These are phyloP conservation scores for Trididemnum clinides DNA, from an alignment of 23 tunicate genomes.

Conservation along the genomic window DNA sequence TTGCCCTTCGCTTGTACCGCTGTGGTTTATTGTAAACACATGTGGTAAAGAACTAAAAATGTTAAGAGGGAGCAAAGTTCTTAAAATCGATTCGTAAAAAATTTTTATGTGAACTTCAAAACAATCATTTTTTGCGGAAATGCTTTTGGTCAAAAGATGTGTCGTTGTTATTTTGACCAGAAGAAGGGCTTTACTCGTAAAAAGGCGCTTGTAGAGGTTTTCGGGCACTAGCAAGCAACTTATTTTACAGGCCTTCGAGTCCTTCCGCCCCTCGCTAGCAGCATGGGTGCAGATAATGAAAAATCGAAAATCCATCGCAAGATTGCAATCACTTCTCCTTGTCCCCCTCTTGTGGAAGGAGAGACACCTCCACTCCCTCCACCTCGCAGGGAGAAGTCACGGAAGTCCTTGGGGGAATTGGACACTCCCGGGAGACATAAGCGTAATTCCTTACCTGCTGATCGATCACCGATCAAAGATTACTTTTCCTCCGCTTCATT, in stretches of 20 bases:
- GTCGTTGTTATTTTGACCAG: too few species aligned
- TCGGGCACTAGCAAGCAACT: neutral
- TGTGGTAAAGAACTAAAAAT: too few species aligned
- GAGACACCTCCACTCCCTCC: neutral
- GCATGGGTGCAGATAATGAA: neutral
- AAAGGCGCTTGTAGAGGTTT: too few species aligned
- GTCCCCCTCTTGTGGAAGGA: neutral
- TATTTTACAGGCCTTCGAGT: neutral
- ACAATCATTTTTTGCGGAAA: too few species aligned
- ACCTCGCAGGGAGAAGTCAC: conserved; percentile 1
- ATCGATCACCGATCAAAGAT: neutral
- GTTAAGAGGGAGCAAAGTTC: too few species aligned
- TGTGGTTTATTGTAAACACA: too few species aligned
- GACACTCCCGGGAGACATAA: too few species aligned
- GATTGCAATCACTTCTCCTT: neutral
- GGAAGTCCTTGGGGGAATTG: neutral
- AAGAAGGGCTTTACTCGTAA: neutral
- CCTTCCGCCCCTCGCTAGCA: neutral
- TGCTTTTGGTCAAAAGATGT: too few species aligned
- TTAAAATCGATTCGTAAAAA: too few species aligned
- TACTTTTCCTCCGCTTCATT: neutral
- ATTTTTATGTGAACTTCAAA: too few species aligned
- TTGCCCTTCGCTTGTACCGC: too few species aligned
- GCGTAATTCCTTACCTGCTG: too few species aligned
- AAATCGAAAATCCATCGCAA: neutral